These are phyloP conservation scores for Hemiprocne comata DNA, from an alignment of 2,113 vertebrate species.

Conservation along the genomic window DNA sequence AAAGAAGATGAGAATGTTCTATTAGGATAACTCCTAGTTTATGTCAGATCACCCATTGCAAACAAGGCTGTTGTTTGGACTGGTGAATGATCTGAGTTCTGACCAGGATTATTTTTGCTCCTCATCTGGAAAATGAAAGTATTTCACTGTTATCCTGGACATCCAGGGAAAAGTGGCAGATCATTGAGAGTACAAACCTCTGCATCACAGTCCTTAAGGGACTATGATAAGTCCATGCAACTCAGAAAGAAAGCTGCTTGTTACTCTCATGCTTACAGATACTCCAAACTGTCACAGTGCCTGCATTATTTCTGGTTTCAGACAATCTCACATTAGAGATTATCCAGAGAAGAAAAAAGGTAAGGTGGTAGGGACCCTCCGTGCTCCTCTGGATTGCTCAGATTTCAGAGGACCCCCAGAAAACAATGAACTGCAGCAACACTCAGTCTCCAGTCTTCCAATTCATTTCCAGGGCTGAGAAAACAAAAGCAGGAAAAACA, in stretches of 20 bases:
- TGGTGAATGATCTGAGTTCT: not conserved
- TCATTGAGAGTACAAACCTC: slow-evolving; percentile 4
- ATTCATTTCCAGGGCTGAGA: not conserved
- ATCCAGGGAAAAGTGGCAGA: not conserved
- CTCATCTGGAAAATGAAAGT: not conserved
- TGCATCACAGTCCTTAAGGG: slow-evolving; percentile 43
- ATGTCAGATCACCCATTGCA: not conserved
- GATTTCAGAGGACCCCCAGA: not conserved
- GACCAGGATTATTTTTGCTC: not conserved
- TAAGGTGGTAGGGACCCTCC: not conserved
- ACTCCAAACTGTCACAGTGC: not conserved
- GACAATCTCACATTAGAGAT: not conserved
- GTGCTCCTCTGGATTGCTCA: not conserved
- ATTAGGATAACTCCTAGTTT: not conserved
- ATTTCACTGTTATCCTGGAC: not conserved
- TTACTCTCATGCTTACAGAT: not conserved
- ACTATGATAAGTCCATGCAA: not conserved
- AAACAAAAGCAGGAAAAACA: slow-evolving; percentile 9
- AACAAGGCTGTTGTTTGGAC: not conserved
- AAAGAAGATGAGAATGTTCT: not conserved
- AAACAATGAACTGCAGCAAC: not conserved
- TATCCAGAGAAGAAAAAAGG: not conserved
- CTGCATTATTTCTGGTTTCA: not conserved
- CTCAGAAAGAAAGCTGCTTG: not conserved
- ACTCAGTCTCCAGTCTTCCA: not conserved